phyloP scores from a whole-genome alignment of 2,888 invertebrate species.

The Pheosia tremula region DNA sequence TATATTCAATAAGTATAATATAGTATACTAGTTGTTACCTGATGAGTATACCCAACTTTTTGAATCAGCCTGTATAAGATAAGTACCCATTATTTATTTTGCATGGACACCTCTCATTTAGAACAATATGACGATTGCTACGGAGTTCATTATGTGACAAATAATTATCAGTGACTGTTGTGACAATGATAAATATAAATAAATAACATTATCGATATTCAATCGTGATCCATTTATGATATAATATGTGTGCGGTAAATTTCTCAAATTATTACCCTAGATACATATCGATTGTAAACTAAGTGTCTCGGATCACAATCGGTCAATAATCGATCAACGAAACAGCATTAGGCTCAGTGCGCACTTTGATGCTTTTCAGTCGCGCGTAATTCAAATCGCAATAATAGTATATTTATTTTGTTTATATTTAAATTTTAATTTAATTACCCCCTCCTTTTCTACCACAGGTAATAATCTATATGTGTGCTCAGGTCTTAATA shows the following conservation, averaged over 20 bases:
- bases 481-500: too few relatives aligned
- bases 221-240: background rate
- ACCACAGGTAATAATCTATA: too few relatives aligned
- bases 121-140: slow-evolving; percentile 26
- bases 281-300: slow-evolving; percentile 42
- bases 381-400: background rate
- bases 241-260: slow-evolving; percentile 25
- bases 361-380: background rate
- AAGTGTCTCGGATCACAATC: slow-evolving; percentile 37
- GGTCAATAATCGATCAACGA: slow-evolving; percentile 49
- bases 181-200: background rate
- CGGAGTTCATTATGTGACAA: slow-evolving; percentile 9
- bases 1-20: too few relatives aligned
- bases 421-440: too few relatives aligned
- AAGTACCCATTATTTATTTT: slow-evolving; percentile 4
- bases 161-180: background rate
- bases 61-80: too few relatives aligned
- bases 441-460: too few relatives aligned
- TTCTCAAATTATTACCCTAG: slow-evolving; percentile 41
- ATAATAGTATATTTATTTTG: background rate
- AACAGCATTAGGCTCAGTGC: slow-evolving; percentile 11
- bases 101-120: slow-evolving; percentile 17
- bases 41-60: too few relatives aligned
- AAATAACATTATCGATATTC: background rate
- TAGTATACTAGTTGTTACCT: too few relatives aligned